Percentiles rank a stretch among this genome's conserved stretches.
These are phyloP conservation scores for Trissolcus japonicus DNA, from an alignment of 2,888 invertebrate genomes.

Conservation along the genomic window DNA sequence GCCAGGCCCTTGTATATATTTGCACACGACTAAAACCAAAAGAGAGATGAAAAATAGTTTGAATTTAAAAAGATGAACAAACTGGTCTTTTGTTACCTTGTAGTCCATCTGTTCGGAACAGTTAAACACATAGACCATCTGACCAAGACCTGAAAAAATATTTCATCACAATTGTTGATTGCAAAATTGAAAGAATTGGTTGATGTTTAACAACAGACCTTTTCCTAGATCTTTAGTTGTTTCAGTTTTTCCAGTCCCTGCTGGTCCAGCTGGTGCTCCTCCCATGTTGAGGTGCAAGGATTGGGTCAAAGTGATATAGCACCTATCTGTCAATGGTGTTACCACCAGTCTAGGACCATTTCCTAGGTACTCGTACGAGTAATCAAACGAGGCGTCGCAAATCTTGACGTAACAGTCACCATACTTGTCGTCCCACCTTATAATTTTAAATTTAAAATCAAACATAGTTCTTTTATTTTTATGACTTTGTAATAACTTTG, in stretches of 20 bases:
- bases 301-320: conserved; percentile 96
- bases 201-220: conserved; percentile 78
- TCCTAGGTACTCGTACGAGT: conserved; percentile 95
- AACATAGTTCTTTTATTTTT: too few species aligned
- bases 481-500: too few species aligned
- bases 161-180: background rate
- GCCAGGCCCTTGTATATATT: conserved; percentile 97
- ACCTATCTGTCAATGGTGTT: conserved; percentile 95
- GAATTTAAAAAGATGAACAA: too few species aligned
- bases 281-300: conserved; percentile 95
- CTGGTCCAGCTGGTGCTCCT: conserved; percentile 97
- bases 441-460: too few species aligned
- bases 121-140: conserved; percentile 98
- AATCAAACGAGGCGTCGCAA: conserved; percentile 94
- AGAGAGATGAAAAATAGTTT: background rate
- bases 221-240: conserved; percentile 97
- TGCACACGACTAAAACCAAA: conserved; percentile 83
- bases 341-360: conserved; percentile 95
- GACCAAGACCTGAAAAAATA: conserved; percentile 77
- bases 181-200: background rate
- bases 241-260: conserved; percentile 97
- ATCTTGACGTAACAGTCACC: conserved; percentile 94
- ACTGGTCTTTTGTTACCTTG: conserved; percentile 77
- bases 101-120: conserved; percentile 99
- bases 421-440: conserved; percentile 87